Conservation (phyloP, 2,888 invertebrate genomes). For the Caenorhabditis sulstoni region DNA sequence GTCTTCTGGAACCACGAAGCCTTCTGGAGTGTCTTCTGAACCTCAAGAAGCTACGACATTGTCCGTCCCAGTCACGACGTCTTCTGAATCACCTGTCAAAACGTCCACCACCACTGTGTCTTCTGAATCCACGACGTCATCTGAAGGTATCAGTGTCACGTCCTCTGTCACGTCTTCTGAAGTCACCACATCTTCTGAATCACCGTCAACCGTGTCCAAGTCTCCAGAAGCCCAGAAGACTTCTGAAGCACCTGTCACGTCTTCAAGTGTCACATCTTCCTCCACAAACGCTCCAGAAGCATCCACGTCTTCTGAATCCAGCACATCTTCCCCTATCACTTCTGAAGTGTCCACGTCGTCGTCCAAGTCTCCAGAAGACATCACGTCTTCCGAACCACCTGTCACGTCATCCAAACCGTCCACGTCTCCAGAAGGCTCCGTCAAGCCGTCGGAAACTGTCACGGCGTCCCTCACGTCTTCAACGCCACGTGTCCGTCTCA, state of each 20-base stretch:
- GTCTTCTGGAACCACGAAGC: conserved; percentile 15
- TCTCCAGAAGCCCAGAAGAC: conserved; percentile 1
- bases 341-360: background rate
- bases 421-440: background rate
- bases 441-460: conserved; percentile 11
- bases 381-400: background rate
- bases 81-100: background rate
- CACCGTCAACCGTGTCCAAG: conserved; percentile 10
- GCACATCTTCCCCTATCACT: too few relatives aligned
- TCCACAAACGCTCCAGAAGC: conserved; percentile 11
- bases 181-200: background rate
- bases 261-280: conserved; percentile 3
- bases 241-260: conserved; percentile 9
- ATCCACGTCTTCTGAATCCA: conserved; percentile 7
- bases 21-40: conserved; percentile 12
- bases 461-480: background rate
- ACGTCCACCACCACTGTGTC: background rate
- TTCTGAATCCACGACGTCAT: background rate
- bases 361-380: background rate
- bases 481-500: conserved; percentile 35
- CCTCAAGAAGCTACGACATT: conserved; percentile 6
- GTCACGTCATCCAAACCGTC: conserved; percentile 1
- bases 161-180: conserved; percentile 6
- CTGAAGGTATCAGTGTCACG: conserved; percentile 7
- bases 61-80: background rate